Conservation (phyloP, 2,113 vertebrate species). For the Myrmecophaga tridactyla region DNA sequence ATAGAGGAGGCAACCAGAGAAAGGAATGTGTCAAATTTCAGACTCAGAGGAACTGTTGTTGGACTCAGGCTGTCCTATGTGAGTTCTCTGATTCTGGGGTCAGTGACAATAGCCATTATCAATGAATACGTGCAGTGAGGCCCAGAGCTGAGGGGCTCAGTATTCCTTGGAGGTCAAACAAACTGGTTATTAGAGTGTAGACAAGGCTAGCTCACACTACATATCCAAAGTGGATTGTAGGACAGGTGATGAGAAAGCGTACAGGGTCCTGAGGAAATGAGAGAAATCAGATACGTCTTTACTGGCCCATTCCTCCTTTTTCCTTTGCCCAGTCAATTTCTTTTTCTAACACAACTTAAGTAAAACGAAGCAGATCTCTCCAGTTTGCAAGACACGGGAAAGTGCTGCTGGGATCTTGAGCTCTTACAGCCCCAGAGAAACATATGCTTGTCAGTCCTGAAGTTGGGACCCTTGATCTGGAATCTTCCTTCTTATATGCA, state of each 20-base stretch:
- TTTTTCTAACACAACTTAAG: neutral
- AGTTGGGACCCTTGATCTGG: neutral
- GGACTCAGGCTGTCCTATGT: neutral
- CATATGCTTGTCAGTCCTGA: neutral
- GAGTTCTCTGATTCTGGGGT: neutral
- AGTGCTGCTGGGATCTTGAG: neutral
- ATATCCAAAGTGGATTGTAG: neutral
- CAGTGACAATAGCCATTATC: neutral
- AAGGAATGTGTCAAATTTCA: neutral
- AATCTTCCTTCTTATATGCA: neutral
- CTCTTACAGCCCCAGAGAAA: neutral
- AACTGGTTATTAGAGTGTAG: neutral
- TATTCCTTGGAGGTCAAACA: neutral
- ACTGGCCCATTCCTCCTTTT: neutral
- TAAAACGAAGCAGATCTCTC: neutral
- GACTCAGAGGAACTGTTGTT: neutral
- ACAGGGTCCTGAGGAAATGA: neutral
- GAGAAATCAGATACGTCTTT: neutral
- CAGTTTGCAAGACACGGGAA: neutral
- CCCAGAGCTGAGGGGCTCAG: neutral
- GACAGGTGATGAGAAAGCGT: neutral
- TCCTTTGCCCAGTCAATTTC: neutral
- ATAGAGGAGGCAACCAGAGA: neutral
- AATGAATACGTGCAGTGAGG: rapidly evolving
- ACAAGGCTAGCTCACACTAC: neutral